These are phyloP conservation scores for Thereuonema tuberculata DNA, from an alignment of 1,140 invertebrate species.

Conservation along the genomic window DNA sequence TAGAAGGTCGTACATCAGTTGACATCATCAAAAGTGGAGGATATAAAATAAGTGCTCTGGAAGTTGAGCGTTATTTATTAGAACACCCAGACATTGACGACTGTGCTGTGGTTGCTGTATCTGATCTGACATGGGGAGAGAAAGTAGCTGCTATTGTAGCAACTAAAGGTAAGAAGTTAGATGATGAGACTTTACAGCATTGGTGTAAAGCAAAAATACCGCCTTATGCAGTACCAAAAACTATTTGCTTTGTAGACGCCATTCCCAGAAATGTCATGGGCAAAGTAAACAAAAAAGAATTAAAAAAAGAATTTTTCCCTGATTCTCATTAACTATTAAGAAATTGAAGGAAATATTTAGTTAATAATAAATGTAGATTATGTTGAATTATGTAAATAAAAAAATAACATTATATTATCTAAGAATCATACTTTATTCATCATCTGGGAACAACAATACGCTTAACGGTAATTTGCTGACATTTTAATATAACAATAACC, in stretches of 20 bases:
- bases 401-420: too few relatives aligned
- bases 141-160: slow-evolving; percentile 51
- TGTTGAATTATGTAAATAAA: too few relatives aligned
- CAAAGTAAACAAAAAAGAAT: slow-evolving; percentile 63
- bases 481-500: too few relatives aligned
- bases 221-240: slow-evolving; percentile 46
- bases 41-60: slow-evolving; percentile 69
- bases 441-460: too few relatives aligned
- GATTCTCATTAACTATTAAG: too few relatives aligned
- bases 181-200: neutral
- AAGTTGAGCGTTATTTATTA: slow-evolving; percentile 68
- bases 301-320: slow-evolving; percentile 30
- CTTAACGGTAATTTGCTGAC: too few relatives aligned
- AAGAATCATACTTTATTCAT: too few relatives aligned
- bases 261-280: slow-evolving; percentile 59
- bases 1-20: slow-evolving; percentile 65
- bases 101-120: slow-evolving; percentile 58
- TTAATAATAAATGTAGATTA: too few relatives aligned
- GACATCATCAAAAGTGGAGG: slow-evolving; percentile 86
- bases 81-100: slow-evolving; percentile 58
- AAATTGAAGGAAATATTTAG: too few relatives aligned
- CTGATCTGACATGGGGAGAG: slow-evolving; percentile 65
- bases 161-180: neutral
- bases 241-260: slow-evolving; percentile 40
- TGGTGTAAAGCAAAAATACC: slow-evolving; percentile 43